A percentile compares a stretch with the other conserved stretches of the same genome.
phyloP scores from a whole-genome alignment of 1,140 invertebrate genomes.

The Diachasmimorpha longicaudata region DNA sequence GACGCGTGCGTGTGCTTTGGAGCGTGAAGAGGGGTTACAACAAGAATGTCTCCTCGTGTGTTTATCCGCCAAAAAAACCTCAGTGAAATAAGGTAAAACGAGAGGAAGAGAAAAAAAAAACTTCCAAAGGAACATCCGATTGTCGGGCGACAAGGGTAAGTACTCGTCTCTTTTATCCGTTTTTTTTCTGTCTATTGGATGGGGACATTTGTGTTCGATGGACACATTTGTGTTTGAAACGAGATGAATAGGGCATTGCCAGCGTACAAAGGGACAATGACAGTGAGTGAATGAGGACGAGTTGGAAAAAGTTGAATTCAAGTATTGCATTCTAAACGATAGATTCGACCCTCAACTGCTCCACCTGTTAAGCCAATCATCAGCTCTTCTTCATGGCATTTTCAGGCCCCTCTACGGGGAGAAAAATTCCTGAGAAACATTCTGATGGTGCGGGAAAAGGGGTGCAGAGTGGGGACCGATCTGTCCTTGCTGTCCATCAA shows the following conservation, averaged over 20 bases:
- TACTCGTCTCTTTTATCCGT: background rate
- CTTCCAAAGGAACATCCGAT: conserved; percentile 14
- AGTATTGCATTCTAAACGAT: background rate
- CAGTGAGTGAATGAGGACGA: background rate
- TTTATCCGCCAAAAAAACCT: background rate
- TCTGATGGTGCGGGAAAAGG: too few relatives aligned
- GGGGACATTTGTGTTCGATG: background rate
- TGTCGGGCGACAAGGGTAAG: background rate
- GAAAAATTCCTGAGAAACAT: too few relatives aligned
- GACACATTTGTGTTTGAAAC: background rate
- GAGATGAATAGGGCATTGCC: background rate
- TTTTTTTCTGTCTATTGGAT: background rate
- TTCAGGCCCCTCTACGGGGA: too few relatives aligned
- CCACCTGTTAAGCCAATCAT: background rate
- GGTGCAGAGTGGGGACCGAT: too few relatives aligned
- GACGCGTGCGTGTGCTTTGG: conserved; percentile 25
- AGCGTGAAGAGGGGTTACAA: conserved; percentile 14
- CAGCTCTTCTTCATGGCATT: background rate
- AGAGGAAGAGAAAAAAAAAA: background rate
- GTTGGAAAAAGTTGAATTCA: background rate
- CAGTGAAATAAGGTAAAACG: background rate
- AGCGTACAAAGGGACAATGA: background rate
- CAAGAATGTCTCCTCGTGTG: background rate
- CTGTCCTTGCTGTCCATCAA: too few relatives aligned
- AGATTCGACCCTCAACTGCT: background rate